Base-by-base conservation (phyloP, 2,888 invertebrate genomes). In the Heliconius erato region DNA sequence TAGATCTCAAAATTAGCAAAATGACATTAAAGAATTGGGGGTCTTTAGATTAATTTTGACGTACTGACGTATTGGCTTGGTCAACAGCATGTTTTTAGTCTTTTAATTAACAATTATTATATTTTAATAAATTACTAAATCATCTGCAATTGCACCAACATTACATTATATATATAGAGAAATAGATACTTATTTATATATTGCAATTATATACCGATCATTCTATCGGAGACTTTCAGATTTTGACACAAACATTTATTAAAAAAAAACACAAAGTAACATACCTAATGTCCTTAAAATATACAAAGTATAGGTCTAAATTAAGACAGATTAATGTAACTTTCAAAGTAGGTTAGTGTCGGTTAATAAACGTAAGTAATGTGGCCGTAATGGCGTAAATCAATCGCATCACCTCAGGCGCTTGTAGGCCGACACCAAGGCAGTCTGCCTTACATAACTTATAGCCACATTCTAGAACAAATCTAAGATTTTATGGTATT, bases 391-490 rank as follows among this genome's bases (percentile, higher is more conserved):
- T 72, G 63, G 35, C 63, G 63, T 76, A 78, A 49, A 78, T 78
- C 78, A 78, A 78, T 78, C 78, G 28, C 78, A 78, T 77, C 81
- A 81, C 77, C 81, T 69, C 59, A 81, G 81, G 81, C 69, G 69
- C 40, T 81, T 44, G 81, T 81, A 76, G 81, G 81, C 77, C 81
- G 81, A 78, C 71, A 71, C 71, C 81, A 81, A 81, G 81, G 81
- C 77, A 71, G 81, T 68, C 71, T 71, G 77, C 81, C 81, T 83
- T 82, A 83, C 83, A 83, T 82, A 82, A 83, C 68, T 71, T 14
- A 26, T 6, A 19, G 40, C 35, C n/a, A 74, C 83, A 83, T 83
- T 82, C 83, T 83, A 83, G 83, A 79, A 68, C 80, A 80, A 74
- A 76, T 79, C 23, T 59, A 59, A 76, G 28, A 28, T 49, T 78